Percentiles rank a stretch among this genome's conserved stretches.
phyloP scores from a whole-genome alignment of 2,797 vertebrate genomes.

The Todus mexicanus region DNA sequence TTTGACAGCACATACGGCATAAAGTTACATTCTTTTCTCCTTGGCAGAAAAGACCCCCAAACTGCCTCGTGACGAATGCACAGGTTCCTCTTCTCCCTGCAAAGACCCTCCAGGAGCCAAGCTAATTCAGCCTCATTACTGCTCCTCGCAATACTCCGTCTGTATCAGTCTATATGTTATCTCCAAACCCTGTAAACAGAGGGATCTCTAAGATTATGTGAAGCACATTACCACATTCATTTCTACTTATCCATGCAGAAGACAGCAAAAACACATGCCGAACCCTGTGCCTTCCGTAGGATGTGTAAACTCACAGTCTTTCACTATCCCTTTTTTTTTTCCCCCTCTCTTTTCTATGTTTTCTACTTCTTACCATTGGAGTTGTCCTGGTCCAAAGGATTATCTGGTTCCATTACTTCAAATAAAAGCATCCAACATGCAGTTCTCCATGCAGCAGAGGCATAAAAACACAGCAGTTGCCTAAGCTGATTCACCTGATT shows the following conservation, averaged over 20 bases:
- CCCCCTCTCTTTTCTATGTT: constrained; percentile 25
- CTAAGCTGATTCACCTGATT: constrained; percentile 75
- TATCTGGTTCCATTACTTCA: constrained; percentile 86
- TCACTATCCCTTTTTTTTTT: background rate
- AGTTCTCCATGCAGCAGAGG: constrained; percentile 72
- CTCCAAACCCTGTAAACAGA: constrained; percentile 26
- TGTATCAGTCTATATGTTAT: background rate
- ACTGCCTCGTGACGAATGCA: background rate
- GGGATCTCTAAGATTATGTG: constrained; percentile 34
- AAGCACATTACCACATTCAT: constrained; percentile 35
- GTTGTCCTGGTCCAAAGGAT: constrained; percentile 79
- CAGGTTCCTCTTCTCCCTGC: background rate
- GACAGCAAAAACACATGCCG: constrained; percentile 50
- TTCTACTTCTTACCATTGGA: constrained; percentile 84
- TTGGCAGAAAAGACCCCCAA: constrained; percentile 25
- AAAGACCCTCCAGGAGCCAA: background rate
- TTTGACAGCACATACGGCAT: constrained; percentile 29
- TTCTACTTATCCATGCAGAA: constrained; percentile 55
- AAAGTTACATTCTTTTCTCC: constrained; percentile 59
- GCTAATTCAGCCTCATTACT: background rate
- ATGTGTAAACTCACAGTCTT: constrained; percentile 33
- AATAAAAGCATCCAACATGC: constrained; percentile 67
- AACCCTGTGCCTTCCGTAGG: constrained; percentile 7
- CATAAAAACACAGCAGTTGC: constrained; percentile 58
- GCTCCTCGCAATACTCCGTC: background rate